Conservation (phyloP, 2,888 invertebrate species). For the Lithophane semibrunnea region DNA sequence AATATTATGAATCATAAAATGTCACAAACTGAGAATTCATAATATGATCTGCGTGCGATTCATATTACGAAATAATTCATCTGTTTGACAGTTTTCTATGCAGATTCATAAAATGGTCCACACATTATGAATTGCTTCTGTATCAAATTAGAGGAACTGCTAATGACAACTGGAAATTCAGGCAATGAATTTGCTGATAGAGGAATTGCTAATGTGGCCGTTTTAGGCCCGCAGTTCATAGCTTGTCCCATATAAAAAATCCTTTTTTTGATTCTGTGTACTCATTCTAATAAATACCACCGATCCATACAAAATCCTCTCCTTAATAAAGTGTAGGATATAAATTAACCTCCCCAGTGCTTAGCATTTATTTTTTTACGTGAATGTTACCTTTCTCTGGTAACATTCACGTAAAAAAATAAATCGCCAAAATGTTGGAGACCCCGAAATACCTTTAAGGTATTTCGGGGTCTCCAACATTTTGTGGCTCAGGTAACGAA, state of each 20-base stretch:
- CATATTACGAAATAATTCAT: too few relatives aligned
- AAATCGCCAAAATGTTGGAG: constrained; percentile 25
- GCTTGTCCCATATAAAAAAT: constrained; percentile 36
- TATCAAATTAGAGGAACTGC: too few relatives aligned
- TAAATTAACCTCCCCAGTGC: constrained; percentile 55
- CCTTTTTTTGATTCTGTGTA: constrained; percentile 55
- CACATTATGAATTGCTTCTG: too few relatives aligned
- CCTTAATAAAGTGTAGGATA: constrained; percentile 59
- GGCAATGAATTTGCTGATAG: too few relatives aligned
- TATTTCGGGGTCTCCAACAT: constrained; percentile 37
- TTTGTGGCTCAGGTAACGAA: constrained; percentile 42
- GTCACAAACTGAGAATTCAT: too few relatives aligned
- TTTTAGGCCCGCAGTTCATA: constrained; percentile 11
- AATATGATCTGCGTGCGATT: too few relatives aligned
- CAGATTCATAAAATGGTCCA: too few relatives aligned
- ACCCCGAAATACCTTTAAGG: constrained; percentile 6
- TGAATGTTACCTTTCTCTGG: constrained; percentile 8
- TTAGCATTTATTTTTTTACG: constrained; percentile 50
- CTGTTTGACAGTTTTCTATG: too few relatives aligned
- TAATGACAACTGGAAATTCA: too few relatives aligned
- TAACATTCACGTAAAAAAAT: constrained; percentile 49
- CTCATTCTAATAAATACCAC: constrained; percentile 53
- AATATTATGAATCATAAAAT: too few relatives aligned
- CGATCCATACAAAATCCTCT: constrained; percentile 53
- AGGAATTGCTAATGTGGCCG: too few relatives aligned